Base-by-base conservation (phyloP, 1,140 invertebrate species). In the Oreohelix idahoensis region DNA sequence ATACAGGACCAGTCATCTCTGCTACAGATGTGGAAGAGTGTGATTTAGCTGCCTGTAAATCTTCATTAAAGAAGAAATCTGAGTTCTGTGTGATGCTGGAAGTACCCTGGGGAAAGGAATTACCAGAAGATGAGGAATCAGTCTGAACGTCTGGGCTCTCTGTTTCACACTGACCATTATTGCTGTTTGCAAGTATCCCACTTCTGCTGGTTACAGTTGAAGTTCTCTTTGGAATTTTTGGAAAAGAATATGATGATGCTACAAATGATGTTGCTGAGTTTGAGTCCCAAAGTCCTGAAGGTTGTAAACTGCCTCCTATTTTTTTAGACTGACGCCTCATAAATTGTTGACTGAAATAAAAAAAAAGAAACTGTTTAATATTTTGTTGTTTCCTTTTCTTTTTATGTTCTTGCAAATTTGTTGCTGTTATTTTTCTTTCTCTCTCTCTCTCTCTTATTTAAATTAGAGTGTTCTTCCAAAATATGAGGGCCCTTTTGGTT, bases 171-270 rank as follows among this genome's bases (percentile, higher is more conserved):
- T 58, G 53, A 4, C 23, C 10, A 15, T 58, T 20, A n/a, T 58
- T 58, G 29, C 17, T 66, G 63, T 32, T 32, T 32, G 29, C 17
- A 29, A 23, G 63, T 13, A 17, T 5, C 0, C 32, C 63, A 8
- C 29, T 5, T 8, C 8, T 32, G 29, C n/a, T 66, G 8, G 63
- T 66, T 32, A 39, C 35, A 26, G 70, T 42, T 35, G 35, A 10
- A 36, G 17, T 74, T 49, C 63, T 66, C 63, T 23, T 66, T 66
- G 63, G 29, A 11, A 32, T 66, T 35, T 66, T 32, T 8, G 63
- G 63, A 32, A 32, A 66, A 32, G 63, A 66, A 66, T 66, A 66
- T 13, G 63, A 66, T 66, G 63, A 66, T 66, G 5, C n/a, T n/a
- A n/a, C n/a, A n/a, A 45, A 45, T 45, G 42, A 45, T 45, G 5